Percentiles rank a stretch among this genome's conserved stretches.
These are phyloP conservation scores for Heteromormyrus szaboi DNA, from an alignment of 2,797 vertebrate species.

Conservation along the genomic window DNA sequence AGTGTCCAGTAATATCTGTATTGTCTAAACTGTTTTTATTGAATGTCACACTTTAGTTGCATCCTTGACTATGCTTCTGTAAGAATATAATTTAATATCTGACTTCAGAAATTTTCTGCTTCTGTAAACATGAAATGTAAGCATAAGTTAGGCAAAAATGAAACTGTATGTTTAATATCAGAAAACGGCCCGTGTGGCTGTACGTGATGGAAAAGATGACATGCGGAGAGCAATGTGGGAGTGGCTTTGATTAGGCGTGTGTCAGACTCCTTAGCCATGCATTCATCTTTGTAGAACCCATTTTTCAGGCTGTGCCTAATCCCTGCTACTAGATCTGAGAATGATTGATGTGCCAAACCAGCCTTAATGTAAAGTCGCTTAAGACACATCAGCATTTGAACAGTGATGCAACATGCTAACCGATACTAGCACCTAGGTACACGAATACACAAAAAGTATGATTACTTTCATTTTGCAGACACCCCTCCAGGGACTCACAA, in stretches of 20 bases:
- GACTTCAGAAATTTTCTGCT: not conserved
- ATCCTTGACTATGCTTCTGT: not conserved
- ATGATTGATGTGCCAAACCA: not conserved
- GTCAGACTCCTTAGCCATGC: not conserved
- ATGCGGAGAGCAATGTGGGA: not conserved
- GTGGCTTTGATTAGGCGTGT: not conserved
- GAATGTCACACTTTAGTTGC: not conserved
- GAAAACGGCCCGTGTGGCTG: not conserved
- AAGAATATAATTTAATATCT: not conserved
- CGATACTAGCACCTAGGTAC: not conserved
- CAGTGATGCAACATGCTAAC: not conserved
- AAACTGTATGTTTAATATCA: not conserved
- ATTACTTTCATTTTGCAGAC: not conserved
- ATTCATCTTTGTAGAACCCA: not conserved
- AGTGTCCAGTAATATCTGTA: not conserved
- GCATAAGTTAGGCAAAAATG: not conserved
- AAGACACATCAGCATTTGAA: not conserved
- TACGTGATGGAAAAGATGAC: not conserved
- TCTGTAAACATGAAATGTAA: not conserved
- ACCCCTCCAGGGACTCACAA: not conserved
- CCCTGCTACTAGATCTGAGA: not conserved
- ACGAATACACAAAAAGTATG: not conserved
- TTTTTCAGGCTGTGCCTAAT: not conserved
- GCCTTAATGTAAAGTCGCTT: not conserved
- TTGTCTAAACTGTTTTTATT: not conserved